A percentile compares a stretch with the other conserved stretches of the same genome.
Evolutionary conservation across 2,113 vertebrate species (phyloP).

Genomic region (Merops nubicus): DNA sequence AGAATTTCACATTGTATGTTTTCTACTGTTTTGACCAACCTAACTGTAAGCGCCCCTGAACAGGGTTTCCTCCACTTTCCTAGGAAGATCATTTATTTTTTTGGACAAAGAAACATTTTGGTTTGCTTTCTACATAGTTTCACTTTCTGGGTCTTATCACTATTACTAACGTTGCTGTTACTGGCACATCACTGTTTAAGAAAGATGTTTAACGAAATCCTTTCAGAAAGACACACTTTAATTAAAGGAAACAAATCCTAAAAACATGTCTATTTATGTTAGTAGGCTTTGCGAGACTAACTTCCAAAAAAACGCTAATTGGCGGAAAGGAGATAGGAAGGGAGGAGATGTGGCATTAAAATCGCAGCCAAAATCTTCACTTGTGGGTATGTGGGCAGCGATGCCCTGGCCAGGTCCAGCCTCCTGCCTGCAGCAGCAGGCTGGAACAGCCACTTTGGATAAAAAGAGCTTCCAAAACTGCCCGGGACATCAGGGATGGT

Average conservation of each 20-base stretch:
- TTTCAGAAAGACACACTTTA: constrained; percentile 34
- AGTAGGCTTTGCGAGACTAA: neutral
- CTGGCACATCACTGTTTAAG: constrained; percentile 34
- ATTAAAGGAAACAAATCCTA: constrained; percentile 58
- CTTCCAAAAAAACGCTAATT: constrained; percentile 37
- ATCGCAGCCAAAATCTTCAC: neutral
- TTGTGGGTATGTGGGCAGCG: neutral
- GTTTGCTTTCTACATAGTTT: constrained; percentile 20
- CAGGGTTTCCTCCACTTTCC: neutral
- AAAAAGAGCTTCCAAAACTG: neutral
- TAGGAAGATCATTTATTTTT: constrained; percentile 6
- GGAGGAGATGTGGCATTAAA: neutral
- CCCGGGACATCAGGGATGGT: neutral
- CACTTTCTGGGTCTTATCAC: constrained; percentile 38
- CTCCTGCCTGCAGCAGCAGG: accelerated
- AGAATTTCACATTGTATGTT: neutral
- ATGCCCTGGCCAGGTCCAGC: too few relatives aligned
- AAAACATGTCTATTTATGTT: constrained; percentile 25
- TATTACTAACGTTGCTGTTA: constrained; percentile 35
- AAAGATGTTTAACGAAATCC: constrained; percentile 53
- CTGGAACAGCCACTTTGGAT: accelerated
- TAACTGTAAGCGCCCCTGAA: neutral
- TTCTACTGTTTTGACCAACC: neutral
- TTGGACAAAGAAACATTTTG: constrained; percentile 13
- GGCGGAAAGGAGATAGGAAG: constrained; percentile 28